Evolutionary conservation across 2,113 vertebrate species (phyloP).

Genomic region (Oplegnathus fasciatus): DNA sequence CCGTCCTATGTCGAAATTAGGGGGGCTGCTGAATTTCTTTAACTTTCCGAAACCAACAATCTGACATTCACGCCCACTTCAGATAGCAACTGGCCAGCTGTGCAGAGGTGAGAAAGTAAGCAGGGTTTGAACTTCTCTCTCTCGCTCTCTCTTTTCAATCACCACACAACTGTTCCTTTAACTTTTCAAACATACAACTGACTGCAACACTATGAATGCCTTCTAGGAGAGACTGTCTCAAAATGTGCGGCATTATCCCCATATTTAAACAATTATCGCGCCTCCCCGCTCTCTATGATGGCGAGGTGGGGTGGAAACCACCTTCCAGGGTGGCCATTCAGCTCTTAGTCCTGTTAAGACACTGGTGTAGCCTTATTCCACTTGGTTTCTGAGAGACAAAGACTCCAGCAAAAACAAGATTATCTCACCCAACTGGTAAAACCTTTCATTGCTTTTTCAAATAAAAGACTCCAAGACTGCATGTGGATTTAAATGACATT

Average conservation of each 20-base stretch:
- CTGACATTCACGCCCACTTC: no score
- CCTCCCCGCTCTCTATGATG: neutral
- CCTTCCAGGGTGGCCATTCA: no score
- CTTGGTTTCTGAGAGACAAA: neutral
- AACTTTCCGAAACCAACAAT: no score
- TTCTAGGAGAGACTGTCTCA: neutral
- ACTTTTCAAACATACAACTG: neutral
- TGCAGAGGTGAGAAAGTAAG: no score
- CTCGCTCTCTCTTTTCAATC: no score
- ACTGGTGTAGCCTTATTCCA: no score
- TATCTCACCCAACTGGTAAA: neutral
- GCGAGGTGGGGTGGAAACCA: neutral
- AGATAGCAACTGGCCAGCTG: no score
- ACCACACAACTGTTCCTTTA: neutral
- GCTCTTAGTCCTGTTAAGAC: neutral
- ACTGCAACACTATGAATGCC: neutral
- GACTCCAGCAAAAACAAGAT: neutral
- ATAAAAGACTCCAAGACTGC: neutral
- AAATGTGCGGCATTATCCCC: neutral
- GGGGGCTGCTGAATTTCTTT: no score
- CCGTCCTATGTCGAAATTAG: no score
- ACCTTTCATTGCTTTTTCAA: neutral
- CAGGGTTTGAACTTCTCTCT: no score
- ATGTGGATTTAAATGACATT: neutral
- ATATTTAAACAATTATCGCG: neutral